Conservation (phyloP, 1,140 invertebrate genomes). For the Drosophila mojavensis region DNA sequence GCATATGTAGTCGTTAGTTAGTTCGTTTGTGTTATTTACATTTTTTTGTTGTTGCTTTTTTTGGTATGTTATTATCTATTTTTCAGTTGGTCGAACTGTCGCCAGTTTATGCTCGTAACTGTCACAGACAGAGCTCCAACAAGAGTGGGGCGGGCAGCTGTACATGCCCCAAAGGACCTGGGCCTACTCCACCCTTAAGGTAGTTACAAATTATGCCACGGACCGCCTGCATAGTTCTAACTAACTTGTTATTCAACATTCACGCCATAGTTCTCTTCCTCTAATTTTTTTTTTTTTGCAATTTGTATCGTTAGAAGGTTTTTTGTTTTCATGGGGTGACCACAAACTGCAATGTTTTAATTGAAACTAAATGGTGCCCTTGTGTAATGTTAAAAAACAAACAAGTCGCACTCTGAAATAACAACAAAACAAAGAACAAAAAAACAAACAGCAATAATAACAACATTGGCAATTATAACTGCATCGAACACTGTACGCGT, state of each 20-base stretch:
- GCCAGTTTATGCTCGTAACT: slow-evolving; percentile 33
- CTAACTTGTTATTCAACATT: slow-evolving; percentile 50
- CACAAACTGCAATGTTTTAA: slow-evolving; percentile 78
- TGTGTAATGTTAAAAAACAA: slow-evolving; percentile 72
- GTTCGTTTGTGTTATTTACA: slow-evolving; percentile 5
- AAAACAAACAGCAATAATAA: slow-evolving; percentile 36
- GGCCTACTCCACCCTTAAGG: slow-evolving; percentile 1
- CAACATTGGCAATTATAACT: slow-evolving; percentile 46
- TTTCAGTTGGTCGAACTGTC: slow-evolving; percentile 40
- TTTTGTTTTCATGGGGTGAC: slow-evolving; percentile 54
- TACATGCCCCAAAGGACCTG: slow-evolving; percentile 19
- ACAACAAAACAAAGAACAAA: slow-evolving; percentile 44
- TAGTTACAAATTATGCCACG: slow-evolving; percentile 55
- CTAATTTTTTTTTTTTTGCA: slow-evolving; percentile 23
- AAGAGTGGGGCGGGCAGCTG: neutral
- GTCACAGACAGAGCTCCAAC: slow-evolving; percentile 26
- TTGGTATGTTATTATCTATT: slow-evolving; percentile 29
- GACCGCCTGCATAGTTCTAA: slow-evolving; percentile 34
- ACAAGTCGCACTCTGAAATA: slow-evolving; percentile 40
- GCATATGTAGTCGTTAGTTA: slow-evolving; percentile 7
- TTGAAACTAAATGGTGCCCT: slow-evolving; percentile 77
- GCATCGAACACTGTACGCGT: slow-evolving; percentile 40
- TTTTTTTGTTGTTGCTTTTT: slow-evolving; percentile 14
- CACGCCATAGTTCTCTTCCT: slow-evolving; percentile 4
- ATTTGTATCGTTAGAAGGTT: slow-evolving; percentile 36